Evolutionary conservation across 2,113 vertebrate species (phyloP), one percentile per base, ranked within the genome.

Genomic region (Calidris pygmaea): DNA sequence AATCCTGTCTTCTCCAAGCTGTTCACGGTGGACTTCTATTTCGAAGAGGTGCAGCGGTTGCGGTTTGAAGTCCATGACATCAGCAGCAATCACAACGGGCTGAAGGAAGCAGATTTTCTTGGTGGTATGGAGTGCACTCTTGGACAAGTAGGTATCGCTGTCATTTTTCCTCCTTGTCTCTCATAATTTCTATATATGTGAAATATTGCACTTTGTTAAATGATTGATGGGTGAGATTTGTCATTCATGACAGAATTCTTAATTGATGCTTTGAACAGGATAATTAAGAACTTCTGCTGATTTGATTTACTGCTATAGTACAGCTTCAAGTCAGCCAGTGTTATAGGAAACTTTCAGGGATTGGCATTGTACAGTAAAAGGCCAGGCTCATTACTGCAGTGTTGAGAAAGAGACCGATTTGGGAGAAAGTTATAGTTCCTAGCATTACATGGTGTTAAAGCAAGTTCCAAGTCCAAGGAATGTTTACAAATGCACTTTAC

Each of bases 11-110:
- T 99, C 98, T 99, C 99, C 34, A 99, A 99, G 96, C 98, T 99
- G 60, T 99, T 99, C 95, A 99, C 99, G 0, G 97, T 99, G 96
- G 99, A 99, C 94, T 99, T 99, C 96, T 99, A 99, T 85, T 99
- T 99, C 60, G 99, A 99, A 95, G 99, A 99, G 94, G 99, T 99
- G 47, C 99, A 99, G 96, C 98, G 99, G 10, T 90, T 99, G 80
- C 97, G 99, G 14, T 99, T 98, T 53, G 99, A 99, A 94, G 98
- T 99, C 45, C 98, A 98, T 6, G 99, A 99, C 96, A 99, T 99
- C 60, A 99, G 98, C 98, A 99, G 98, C 97, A 98, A 98, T 89
- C 98, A 99, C 97, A 99, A 99, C 18, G 99, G 99, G 29, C 96
- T 99, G 95, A 99, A 98, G 97, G 99, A 99, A 85, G 98, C 98